Percentiles rank a stretch among this genome's conserved stretches.
Conservation (phyloP, 2,113 vertebrate genomes). For the Ariopsis seemanni region DNA sequence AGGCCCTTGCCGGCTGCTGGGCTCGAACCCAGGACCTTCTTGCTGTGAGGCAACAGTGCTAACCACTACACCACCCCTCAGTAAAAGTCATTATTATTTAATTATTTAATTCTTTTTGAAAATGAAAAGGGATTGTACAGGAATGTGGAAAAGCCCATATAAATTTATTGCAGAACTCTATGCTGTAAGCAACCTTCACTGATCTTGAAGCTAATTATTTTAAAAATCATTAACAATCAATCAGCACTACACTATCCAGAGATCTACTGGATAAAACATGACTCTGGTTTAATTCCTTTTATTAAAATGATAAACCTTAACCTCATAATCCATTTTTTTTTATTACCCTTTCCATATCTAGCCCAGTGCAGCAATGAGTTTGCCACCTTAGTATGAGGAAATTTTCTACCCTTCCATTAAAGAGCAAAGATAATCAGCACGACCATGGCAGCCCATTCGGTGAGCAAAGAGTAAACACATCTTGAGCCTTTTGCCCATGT, state of each 20-base stretch:
- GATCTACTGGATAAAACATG: background rate
- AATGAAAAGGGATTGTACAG: background rate
- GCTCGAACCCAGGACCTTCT: no score
- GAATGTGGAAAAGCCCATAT: background rate
- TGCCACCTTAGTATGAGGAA: conserved; percentile 40
- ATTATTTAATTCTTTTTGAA: background rate
- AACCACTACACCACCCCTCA: background rate
- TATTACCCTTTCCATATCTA: conserved; percentile 9
- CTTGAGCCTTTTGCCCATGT: conserved; percentile 59
- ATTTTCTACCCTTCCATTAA: conserved; percentile 51
- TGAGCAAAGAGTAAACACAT: conserved; percentile 61
- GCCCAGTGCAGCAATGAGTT: conserved; percentile 10
- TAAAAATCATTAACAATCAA: conserved; percentile 33
- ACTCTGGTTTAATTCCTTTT: background rate
- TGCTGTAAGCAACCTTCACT: background rate
- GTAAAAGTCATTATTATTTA: background rate
- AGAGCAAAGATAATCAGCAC: conserved; percentile 37
- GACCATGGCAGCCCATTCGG: conserved; percentile 55
- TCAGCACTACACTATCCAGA: background rate
- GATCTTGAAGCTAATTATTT: conserved; percentile 6
- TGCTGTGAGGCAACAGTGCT: no score
- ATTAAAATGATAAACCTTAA: conserved; percentile 16
- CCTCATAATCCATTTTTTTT: background rate
- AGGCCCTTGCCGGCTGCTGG: no score
- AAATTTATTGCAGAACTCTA: background rate